Base-by-base conservation (phyloP, 2,888 invertebrate species). In the Disparrhopalites patrizii region DNA sequence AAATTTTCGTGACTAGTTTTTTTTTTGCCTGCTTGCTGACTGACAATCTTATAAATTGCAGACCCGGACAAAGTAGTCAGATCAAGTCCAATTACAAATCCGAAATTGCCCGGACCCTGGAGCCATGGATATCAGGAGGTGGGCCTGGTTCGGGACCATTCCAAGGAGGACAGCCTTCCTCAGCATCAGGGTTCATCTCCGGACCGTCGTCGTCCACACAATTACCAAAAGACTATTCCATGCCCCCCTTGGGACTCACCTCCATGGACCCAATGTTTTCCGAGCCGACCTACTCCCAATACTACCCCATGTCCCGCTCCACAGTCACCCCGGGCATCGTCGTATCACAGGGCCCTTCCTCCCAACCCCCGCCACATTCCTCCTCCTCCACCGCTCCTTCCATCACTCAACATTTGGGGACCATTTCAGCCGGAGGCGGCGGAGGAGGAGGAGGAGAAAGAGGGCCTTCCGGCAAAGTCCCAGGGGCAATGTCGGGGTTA, bases 61-160 rank as follows among this genome's bases (percentile, higher is more conserved):
- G 83, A 71, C 83, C 84, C 15, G 78, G 83, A 43, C 84, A 84
- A 74, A 82, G 83, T 30, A 83, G 84, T 38, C 79, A 80, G 71
- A 79, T 81, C 38, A 77, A 79, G 67, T 84, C 84, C 0, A 86
- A 86, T 76, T 87, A 85, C 77, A 82, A 85, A 68, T 82, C 81
- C 64, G 86, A 87, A 76, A 86, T 87, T 76, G 84, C 85, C 15
- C 82, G 85, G 65, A 82, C 83, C 52, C 78, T 86, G 52, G 85
- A 86, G 72, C 84, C 85, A 0, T 85, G 84, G 81, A 82, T 86
- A 31, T 83, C 79, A 79, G 60, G 18, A 25, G 61, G 60, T 62
- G 2, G 79, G 15, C 77, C 80, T 10, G 76, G 76, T 20, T 20
- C 56, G 1, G 50, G 10, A 20, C n/a, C n/a, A n/a, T n/a, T n/a